Percentiles rank a stretch among this genome's conserved stretches.
phyloP scores from a whole-genome alignment of 2,888 invertebrate species.

The Podotricha telesiphe region DNA sequence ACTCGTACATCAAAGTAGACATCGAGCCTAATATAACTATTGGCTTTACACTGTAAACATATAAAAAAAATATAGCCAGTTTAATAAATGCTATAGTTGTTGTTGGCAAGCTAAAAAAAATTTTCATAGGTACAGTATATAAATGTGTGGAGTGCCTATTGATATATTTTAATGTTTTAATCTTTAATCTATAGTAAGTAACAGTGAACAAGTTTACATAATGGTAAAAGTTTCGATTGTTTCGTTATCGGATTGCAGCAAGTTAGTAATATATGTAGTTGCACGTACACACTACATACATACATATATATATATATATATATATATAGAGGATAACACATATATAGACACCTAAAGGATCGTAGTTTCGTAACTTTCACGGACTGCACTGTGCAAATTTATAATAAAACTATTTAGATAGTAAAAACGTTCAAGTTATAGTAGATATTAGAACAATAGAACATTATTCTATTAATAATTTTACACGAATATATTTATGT shows the following conservation, averaged over 20 bases:
- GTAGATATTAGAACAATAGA: neutral
- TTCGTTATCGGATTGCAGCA: neutral
- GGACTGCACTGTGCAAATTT: neutral
- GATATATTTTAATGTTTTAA: neutral
- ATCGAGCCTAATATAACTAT: neutral
- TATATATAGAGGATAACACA: no score
- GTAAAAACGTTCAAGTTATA: neutral
- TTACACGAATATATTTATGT: neutral
- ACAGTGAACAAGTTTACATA: conserved; percentile 16
- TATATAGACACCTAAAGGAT: neutral
- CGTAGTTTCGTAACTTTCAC: conserved; percentile 1
- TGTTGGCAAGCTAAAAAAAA: no score
- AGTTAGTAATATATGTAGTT: neutral
- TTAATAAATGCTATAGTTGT: no score
- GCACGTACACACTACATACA: neutral
- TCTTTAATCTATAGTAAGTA: conserved; percentile 7
- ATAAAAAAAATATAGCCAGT: no score
- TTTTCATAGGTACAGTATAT: no score
- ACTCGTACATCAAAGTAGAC: no score
- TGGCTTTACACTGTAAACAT: no score
- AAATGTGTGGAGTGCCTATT: no score
- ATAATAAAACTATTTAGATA: neutral
- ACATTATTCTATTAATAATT: neutral
- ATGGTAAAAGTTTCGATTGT: conserved; percentile 17
- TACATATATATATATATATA: no score